Evolutionary conservation across 1,140 invertebrate species (phyloP), one percentile per base, ranked within the genome.

Genomic region (Meloidogyne hapla): DNA sequence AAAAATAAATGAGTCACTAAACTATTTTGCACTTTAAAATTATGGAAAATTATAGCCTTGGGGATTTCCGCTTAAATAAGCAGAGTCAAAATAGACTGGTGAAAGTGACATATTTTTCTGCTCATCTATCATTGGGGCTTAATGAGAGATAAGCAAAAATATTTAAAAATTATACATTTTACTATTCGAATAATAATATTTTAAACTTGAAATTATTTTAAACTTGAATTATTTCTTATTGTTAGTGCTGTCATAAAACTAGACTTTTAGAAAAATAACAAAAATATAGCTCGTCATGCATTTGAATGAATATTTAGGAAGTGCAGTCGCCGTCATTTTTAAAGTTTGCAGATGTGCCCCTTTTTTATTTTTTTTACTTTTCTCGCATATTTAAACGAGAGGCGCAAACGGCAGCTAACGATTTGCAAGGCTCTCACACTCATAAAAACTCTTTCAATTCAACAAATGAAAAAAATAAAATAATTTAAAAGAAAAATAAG

Each of bases 361-460:
- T 48, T 21, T 56, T 9, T n/a, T n/a, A n/a, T n/a, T 56, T 56
- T 56, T 56, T 56, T 56, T 56, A 56, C 48, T 56, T 56, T 56
- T 56, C 48, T 56, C 48, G 48, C 48, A 56, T 56, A 56, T 56
- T 56, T 56, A 56, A 56, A n/a, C 18, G n/a, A 56, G 18, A 48
- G 48, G 48, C 48, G 48, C n/a, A 56, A 56, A 56, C 48, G 48
- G 48, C 18, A 56, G 48, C n/a, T 56, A 56, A 56, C 48, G 48
- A 56, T 56, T 56, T 56, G 45, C 48, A 56, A 21, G 5, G 12
- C 18, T n/a, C 15, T 48, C 12, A 18, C n/a, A n/a, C 18, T n/a
- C 12, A 4, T 15, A 56, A 8, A 56, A 56, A 56, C 18, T 56
- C 48, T 56, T 56, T 56, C 48, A 56, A 56, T 56, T 56, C 45